Conservation (phyloP, 2,797 vertebrate genomes). For the Leptatherina wallacei region DNA sequence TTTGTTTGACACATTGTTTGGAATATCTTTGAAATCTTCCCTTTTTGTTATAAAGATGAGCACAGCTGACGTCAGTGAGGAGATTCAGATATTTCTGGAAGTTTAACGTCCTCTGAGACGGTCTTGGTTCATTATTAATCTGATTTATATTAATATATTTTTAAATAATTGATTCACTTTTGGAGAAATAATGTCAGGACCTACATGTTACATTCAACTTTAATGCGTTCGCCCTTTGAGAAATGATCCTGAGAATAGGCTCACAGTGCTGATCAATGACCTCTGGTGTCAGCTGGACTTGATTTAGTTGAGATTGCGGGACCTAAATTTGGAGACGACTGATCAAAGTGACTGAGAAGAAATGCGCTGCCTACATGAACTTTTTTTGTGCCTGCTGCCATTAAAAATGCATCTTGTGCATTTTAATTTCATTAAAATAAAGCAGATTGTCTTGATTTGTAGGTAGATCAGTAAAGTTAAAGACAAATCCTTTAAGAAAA, state of each 20-base stretch:
- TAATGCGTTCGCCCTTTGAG: slow-evolving; percentile 56
- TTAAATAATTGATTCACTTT: slow-evolving; percentile 72
- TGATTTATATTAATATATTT: slow-evolving; percentile 63
- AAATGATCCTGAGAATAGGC: slow-evolving; percentile 50
- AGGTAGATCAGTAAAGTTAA: not conserved
- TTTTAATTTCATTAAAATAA: slow-evolving; percentile 39
- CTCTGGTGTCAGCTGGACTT: slow-evolving; percentile 49
- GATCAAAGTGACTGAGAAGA: slow-evolving; percentile 61
- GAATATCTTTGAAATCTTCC: not conserved
- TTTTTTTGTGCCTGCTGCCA: slow-evolving; percentile 33
- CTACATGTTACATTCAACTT: slow-evolving; percentile 60
- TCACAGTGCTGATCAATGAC: slow-evolving; percentile 64
- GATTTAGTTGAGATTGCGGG: slow-evolving; percentile 47
- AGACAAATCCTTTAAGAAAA: not conserved
- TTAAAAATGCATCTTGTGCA: slow-evolving; percentile 51
- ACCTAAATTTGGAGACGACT: slow-evolving; percentile 70
- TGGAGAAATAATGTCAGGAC: slow-evolving; percentile 60
- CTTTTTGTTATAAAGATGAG: slow-evolving; percentile 1
- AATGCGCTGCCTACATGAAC: slow-evolving; percentile 49
- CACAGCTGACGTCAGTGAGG: slow-evolving; percentile 10
- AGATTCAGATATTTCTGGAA: slow-evolving; percentile 36
- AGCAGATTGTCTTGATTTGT: slow-evolving; percentile 8
- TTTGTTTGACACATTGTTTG: slow-evolving; percentile 15
- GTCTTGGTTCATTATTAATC: slow-evolving; percentile 60
- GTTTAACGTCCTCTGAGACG: slow-evolving; percentile 25